These are phyloP conservation scores for Maniola jurtina DNA, from an alignment of 1,140 invertebrate genomes.

Conservation along the genomic window DNA sequence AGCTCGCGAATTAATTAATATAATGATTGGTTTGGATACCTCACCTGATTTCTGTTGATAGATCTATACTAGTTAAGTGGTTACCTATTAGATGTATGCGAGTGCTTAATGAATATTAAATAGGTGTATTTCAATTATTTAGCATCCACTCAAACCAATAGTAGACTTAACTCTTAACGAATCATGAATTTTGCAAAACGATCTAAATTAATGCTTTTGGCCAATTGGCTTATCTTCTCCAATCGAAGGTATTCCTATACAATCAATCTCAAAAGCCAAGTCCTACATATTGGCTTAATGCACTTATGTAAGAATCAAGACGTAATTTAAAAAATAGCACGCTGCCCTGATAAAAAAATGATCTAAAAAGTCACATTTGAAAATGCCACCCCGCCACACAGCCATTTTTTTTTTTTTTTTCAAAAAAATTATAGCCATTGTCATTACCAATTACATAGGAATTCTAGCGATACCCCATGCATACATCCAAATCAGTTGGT, in stretches of 20 bases:
- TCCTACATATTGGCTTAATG: too few relatives aligned
- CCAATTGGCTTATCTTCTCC: too few relatives aligned
- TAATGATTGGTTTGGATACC: constrained; percentile 11
- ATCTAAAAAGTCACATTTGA: constrained; percentile 7
- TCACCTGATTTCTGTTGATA: constrained; percentile 7
- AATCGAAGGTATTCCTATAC: too few relatives aligned
- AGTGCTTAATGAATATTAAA: constrained; percentile 1
- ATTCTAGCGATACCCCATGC: too few relatives aligned
- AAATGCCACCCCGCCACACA: neutral
- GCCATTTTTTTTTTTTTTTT: neutral
- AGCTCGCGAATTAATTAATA: constrained; percentile 12
- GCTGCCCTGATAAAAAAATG: too few relatives aligned
- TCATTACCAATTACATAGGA: too few relatives aligned
- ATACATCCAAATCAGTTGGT: too few relatives aligned
- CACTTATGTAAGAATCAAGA: too few relatives aligned
- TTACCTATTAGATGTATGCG: neutral
- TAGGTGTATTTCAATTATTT: neutral
- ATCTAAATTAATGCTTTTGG: too few relatives aligned
- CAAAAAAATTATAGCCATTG: neutral
- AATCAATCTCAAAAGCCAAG: too few relatives aligned
- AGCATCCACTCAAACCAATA: neutral
- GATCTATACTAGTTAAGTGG: neutral
- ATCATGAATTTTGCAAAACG: too few relatives aligned
- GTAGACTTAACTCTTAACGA: constrained; percentile 6
- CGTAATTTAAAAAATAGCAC: too few relatives aligned